A percentile compares a stretch with the other conserved stretches of the same genome.
Conservation (phyloP, 2,888 invertebrate species). For the Drosophila infuscata region DNA sequence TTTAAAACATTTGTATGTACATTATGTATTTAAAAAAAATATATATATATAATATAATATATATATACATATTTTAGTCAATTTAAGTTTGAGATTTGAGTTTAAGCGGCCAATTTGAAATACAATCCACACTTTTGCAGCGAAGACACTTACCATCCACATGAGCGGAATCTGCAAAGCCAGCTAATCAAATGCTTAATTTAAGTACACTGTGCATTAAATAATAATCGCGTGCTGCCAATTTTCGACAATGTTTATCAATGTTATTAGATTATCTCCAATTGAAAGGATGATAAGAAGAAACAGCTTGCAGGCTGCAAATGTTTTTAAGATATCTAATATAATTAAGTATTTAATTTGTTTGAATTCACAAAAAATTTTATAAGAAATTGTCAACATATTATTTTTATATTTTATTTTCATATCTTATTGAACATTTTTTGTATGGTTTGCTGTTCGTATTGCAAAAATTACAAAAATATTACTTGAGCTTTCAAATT, state of each 20-base stretch:
- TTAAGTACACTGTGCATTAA: background rate
- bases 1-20: background rate
- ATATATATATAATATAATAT: no score
- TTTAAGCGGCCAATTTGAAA: background rate
- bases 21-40: background rate
- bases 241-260: background rate
- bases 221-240: background rate
- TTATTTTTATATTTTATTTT: background rate
- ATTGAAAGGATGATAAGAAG: background rate
- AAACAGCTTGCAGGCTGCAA: background rate
- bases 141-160: constrained; percentile 38
- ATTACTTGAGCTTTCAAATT: background rate
- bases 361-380: background rate
- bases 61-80: background rate
- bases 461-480: background rate
- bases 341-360: background rate
- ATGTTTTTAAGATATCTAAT: background rate
- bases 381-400: background rate
- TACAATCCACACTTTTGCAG: constrained; percentile 43
- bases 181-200: background rate
- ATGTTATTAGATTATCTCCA: no score
- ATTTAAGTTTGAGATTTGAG: background rate
- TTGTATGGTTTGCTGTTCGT: background rate
- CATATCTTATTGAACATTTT: background rate
- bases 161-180: constrained; percentile 55